Percentiles rank a stretch among this genome's conserved stretches.
These are phyloP conservation scores for Hirtodrosophila histrioides DNA, from an alignment of 2,888 invertebrate species.

Conservation along the genomic window DNA sequence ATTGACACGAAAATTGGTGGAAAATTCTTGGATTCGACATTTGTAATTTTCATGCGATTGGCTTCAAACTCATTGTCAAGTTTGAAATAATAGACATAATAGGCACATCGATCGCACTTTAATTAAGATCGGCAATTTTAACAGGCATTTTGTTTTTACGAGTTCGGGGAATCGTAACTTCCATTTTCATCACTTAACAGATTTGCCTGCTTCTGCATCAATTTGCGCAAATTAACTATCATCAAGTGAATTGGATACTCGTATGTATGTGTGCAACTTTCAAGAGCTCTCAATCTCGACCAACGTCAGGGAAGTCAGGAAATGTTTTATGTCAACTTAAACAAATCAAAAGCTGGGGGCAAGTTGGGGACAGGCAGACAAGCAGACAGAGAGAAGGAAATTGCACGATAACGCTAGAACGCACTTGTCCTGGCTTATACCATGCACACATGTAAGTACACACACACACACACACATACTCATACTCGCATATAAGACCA, in stretches of 20 bases:
- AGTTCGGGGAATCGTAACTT: not conserved
- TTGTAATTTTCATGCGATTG: too few species aligned
- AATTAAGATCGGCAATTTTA: too few species aligned
- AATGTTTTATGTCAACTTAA: slow-evolving; percentile 39
- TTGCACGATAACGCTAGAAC: slow-evolving; percentile 65
- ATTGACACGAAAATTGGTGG: too few species aligned
- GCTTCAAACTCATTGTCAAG: too few species aligned
- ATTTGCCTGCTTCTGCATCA: slow-evolving; percentile 34
- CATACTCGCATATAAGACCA: slow-evolving; percentile 33
- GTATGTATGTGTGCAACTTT: slow-evolving; percentile 14
- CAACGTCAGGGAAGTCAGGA: slow-evolving; percentile 21
- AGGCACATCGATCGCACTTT: too few species aligned
- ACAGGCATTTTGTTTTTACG: not conserved
- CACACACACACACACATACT: slow-evolving; percentile 15
- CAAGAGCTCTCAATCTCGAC: slow-evolving; percentile 37
- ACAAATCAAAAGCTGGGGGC: slow-evolving; percentile 33
- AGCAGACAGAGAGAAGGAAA: slow-evolving; percentile 35
- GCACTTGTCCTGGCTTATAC: slow-evolving; percentile 57
- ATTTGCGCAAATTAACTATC: slow-evolving; percentile 49
- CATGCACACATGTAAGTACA: slow-evolving; percentile 16
- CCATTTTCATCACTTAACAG: slow-evolving; percentile 48
- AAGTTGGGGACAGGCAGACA: not conserved
- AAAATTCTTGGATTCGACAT: too few species aligned
- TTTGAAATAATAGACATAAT: too few species aligned
- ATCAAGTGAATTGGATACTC: slow-evolving; percentile 21